These are phyloP conservation scores for Varanus salvator DNA, from an alignment of 2,113 vertebrate genomes.

Conservation along the genomic window DNA sequence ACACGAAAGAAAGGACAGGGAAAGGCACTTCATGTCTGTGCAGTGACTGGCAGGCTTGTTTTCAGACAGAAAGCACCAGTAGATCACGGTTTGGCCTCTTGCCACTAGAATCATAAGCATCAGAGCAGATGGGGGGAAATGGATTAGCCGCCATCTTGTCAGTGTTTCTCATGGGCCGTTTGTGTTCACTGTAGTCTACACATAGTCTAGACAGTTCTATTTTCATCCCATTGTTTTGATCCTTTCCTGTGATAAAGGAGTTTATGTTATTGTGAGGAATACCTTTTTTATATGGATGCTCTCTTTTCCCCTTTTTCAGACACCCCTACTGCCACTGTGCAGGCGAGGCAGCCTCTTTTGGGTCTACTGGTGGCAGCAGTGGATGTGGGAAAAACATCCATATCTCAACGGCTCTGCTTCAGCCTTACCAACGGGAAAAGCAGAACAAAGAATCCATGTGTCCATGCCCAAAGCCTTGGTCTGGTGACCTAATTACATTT, in stretches of 20 bases:
- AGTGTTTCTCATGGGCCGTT: slow-evolving; percentile 1
- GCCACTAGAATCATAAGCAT: slow-evolving; percentile 39
- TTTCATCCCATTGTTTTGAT: neutral
- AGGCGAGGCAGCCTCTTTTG: neutral
- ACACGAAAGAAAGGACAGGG: slow-evolving; percentile 58
- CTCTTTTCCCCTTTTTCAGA: neutral
- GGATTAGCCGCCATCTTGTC: slow-evolving; percentile 30
- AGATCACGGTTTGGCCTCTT: slow-evolving; percentile 52
- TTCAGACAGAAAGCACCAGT: slow-evolving; percentile 64
- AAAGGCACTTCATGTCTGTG: slow-evolving; percentile 47
- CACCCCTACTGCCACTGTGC: neutral
- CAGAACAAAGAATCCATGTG: neutral
- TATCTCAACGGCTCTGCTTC: neutral
- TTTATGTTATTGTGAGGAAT: slow-evolving; percentile 20
- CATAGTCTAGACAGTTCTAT: neutral
- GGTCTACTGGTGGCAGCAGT: neutral
- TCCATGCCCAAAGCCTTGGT: neutral
- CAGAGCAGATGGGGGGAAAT: slow-evolving; percentile 43
- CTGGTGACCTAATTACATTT: neutral
- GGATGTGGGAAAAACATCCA: neutral
- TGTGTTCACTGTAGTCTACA: slow-evolving; percentile 9
- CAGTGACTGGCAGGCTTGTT: slow-evolving; percentile 69
- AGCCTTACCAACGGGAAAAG: neutral
- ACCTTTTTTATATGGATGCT: neutral
- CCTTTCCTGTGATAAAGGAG: neutral